Evolutionary conservation across 2,888 invertebrate genomes (phyloP), one percentile per base, ranked within the genome.

Genomic region (Oxystoma pomonae): DNA sequence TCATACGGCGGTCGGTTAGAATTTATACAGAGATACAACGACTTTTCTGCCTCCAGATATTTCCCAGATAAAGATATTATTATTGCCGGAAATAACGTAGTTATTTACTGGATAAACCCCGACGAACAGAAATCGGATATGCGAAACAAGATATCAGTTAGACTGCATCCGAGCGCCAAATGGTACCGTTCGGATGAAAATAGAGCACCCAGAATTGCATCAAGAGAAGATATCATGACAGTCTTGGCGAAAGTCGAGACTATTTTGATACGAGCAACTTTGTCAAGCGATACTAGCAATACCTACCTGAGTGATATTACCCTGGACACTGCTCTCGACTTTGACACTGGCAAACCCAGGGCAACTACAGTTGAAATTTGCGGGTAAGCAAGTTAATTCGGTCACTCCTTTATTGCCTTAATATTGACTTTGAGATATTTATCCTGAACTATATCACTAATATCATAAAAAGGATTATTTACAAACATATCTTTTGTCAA

Each of bases 1-100:
- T 94, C 96, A 0, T 97, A 96, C 76, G 96, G 96, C 0, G 96
- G 96, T 0, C 83, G 84, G 59, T 78, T 97, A 2, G 87, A 87
- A 16, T 86, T 94, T 65, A 89, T 88, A 0, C 88, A 94, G 72
- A 84, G 85, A 63, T 92, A 89, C 71, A 86, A 87, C 0, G 76
- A 81, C 59, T 67, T 77, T 22, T 78, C 83, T 3, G 82, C 83
- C 17, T 84, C 85, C 1, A 74, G 78, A 57, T 79, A 80, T 12
- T 82, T 83, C 56, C 85, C 86, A 17, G 94, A 94, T 74, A 88
- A 87, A 55, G 94, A 96, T 78, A 86, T 96, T 1, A 87, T 96
- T 52, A 84, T 97, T 0, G 85, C 88, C 63, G 92, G 95, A 12
- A 90, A 91, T 71, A 89, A 89, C 19, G 83, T 90, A 16, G 89